These are phyloP conservation scores for Steinernema hermaphroditum DNA, from an alignment of 2,888 invertebrate genomes.

Conservation along the genomic window DNA sequence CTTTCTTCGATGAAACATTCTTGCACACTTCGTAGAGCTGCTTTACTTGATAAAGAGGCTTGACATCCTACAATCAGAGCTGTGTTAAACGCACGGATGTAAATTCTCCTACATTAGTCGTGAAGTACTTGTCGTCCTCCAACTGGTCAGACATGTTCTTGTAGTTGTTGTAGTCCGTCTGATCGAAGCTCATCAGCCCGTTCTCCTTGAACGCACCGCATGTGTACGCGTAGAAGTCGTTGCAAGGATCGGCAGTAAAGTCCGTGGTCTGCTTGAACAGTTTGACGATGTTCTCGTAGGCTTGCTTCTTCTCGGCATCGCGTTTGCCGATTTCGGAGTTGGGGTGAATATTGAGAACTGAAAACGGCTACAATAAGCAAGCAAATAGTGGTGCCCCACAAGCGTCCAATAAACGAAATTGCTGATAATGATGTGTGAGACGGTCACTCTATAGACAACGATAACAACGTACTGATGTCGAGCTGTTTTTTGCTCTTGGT, in stretches of 20 bases:
- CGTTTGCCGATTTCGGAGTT: neutral
- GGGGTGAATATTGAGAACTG: neutral
- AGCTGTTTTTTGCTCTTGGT: no score
- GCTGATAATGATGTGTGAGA: no score
- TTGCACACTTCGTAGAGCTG: conserved; percentile 33
- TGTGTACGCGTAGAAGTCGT: conserved; percentile 56
- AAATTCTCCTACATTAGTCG: neutral
- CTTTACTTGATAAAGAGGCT: conserved; percentile 27
- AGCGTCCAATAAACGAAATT: no score
- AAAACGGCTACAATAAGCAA: no score
- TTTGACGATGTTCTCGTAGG: conserved; percentile 1
- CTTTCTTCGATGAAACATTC: neutral
- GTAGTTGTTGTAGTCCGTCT: conserved; percentile 44
- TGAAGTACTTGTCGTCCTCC: conserved; percentile 41
- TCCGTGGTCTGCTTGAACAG: conserved; percentile 33
- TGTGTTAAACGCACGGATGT: no score
- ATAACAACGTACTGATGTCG: no score
- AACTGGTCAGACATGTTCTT: conserved; percentile 46
- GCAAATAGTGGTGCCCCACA: no score
- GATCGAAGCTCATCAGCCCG: conserved; percentile 30
- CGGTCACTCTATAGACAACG: no score
- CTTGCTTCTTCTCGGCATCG: neutral
- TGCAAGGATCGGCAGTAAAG: conserved; percentile 53
- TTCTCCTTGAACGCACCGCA: conserved; percentile 47
- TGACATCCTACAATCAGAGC: neutral